Evolutionary conservation across 2,113 vertebrate genomes (phyloP).

Genomic region (Nesospiza acunhae): DNA sequence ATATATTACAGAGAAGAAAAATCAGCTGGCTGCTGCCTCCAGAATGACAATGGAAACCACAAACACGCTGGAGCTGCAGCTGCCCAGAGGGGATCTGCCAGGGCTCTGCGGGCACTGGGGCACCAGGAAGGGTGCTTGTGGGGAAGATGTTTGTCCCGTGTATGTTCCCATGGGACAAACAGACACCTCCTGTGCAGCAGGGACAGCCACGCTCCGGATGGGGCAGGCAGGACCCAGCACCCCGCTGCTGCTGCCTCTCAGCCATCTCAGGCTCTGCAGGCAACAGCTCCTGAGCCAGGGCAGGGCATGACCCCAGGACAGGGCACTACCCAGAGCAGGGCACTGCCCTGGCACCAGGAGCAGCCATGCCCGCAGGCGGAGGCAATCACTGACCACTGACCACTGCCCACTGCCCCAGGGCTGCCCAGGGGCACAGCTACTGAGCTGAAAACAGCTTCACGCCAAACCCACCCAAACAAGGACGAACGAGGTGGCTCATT

Average conservation of each 20-base stretch:
- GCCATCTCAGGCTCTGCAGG: neutral
- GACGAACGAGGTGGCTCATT: accelerated
- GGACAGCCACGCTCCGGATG: accelerated
- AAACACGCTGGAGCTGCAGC: neutral
- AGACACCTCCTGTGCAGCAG: neutral
- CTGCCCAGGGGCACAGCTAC: accelerated
- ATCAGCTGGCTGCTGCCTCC: slow-evolving; percentile 26
- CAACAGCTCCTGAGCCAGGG: neutral
- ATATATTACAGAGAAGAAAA: slow-evolving; percentile 48
- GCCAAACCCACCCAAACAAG: too few species aligned
- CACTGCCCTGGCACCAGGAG: neutral
- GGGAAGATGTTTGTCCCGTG: neutral
- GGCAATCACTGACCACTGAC: neutral
- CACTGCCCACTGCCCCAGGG: neutral
- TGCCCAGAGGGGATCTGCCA: neutral
- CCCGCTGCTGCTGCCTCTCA: neutral
- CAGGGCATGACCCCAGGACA: neutral
- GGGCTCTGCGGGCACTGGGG: neutral
- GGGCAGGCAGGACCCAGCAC: too few species aligned
- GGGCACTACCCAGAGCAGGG: neutral
- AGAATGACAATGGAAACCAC: slow-evolving; percentile 27
- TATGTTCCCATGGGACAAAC: neutral
- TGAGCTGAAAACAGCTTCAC: neutral
- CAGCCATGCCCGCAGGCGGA: accelerated
- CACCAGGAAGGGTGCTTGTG: accelerated